Evolutionary conservation across 2,797 vertebrate species (phyloP), one percentile per base, ranked within the genome.

Genomic region (Spheniscus humboldti): DNA sequence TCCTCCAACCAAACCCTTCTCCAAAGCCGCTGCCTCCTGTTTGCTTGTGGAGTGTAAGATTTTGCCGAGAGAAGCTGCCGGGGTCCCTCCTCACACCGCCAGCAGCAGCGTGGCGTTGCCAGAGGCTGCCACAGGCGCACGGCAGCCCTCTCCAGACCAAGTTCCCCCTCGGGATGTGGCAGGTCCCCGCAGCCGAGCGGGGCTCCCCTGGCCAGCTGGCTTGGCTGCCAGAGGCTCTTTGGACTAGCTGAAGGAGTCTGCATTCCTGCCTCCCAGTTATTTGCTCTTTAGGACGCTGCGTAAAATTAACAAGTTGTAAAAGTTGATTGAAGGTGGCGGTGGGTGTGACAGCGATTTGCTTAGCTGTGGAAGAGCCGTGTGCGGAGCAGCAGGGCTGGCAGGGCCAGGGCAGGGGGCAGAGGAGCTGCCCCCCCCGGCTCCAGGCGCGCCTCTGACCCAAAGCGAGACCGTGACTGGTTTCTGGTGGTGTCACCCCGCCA

Each of bases 291-390:
- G 97, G 96, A 98, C 95, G 92, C 97, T 97, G 97, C 79, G 91
- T 98, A 98, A 98, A 98, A 98, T 98, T 98, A 98, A 97, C 97
- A 97, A 97, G 97, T 97, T 98, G 96, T 98, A 98, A 98, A 98
- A 94, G 97, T 88, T 96, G 97, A 98, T 96, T 96, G 98, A 98
- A 97, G 96, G 96, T 95, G 88, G 97, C 95, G 94, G 91, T 93
- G 98, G 98, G 97, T 97, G 97, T 97, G 98, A 98, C 95, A 91
- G 94, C 77, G 91, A 96, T 96, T 97, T 86, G 90, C 73, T 94
- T 45, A 78, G 92, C 97, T 94, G 97, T 89, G 31, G 97, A 83
- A 93, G 88, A 95, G 71, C 84, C 3, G 6, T 33, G 62, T 50
- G 80, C 6, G 18, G 85, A 96, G 96, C 94, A 7, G 66, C 62